phyloP scores from a whole-genome alignment of 2,113 vertebrate species.

The Passer domesticus region DNA sequence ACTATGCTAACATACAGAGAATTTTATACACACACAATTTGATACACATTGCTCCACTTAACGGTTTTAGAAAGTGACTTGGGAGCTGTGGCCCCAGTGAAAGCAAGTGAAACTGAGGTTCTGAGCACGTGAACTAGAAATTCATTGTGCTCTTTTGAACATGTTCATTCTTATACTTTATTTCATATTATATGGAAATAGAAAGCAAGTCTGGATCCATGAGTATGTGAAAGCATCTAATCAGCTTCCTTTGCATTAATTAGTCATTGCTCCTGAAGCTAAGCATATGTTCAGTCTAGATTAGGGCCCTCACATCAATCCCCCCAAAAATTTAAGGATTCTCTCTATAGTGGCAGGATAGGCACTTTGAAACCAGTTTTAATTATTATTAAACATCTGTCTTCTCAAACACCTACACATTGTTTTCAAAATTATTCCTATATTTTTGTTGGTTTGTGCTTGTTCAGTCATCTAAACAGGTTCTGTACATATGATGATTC shows the following conservation, averaged over 20 bases:
- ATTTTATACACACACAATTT: neutral
- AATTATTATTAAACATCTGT: neutral
- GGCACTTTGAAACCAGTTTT: neutral
- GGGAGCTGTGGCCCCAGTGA: rapidly evolving
- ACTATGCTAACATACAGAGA: neutral
- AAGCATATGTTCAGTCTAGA: neutral
- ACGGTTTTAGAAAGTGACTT: neutral
- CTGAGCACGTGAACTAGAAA: neutral
- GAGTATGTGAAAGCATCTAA: neutral
- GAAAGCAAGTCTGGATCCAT: neutral
- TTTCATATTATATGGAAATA: neutral
- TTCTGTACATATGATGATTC: neutral
- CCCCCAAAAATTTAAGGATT: neutral
- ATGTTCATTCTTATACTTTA: neutral
- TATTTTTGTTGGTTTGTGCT: neutral
- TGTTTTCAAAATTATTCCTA: neutral
- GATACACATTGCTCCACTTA: neutral
- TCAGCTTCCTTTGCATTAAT: neutral
- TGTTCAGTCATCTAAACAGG: neutral
- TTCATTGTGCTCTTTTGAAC: neutral
- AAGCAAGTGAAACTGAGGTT: neutral
- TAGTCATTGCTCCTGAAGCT: neutral
- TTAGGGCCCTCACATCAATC: neutral
- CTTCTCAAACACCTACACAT: neutral
- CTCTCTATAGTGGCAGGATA: neutral